phyloP scores from a whole-genome alignment of 2,113 vertebrate genomes.

The Tachycineta bicolor region DNA sequence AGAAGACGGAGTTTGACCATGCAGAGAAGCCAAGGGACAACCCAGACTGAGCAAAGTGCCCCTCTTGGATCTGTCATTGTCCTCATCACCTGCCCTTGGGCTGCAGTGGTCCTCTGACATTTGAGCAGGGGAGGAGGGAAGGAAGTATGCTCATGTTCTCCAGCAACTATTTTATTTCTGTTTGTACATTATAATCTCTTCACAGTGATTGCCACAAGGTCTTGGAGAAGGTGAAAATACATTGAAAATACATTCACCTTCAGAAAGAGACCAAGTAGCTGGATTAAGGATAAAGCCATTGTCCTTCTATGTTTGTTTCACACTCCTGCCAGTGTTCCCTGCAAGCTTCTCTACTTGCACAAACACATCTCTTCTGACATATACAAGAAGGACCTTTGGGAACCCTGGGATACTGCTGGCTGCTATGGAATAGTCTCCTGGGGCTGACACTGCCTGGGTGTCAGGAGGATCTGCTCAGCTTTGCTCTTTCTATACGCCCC shows the following conservation, averaged over 20 bases:
- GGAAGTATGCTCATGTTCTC: not conserved
- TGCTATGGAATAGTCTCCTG: not conserved
- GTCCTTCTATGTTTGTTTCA: not conserved
- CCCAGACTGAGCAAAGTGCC: not conserved
- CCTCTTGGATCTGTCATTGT: not conserved
- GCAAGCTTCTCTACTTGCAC: not conserved
- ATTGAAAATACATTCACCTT: not conserved
- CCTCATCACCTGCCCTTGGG: not conserved
- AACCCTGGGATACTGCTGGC: not conserved
- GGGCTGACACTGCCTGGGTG: not conserved
- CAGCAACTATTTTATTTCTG: not conserved
- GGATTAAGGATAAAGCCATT: not conserved
- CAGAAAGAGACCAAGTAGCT: not conserved
- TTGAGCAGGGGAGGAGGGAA: not conserved
- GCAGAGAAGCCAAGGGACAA: not conserved
- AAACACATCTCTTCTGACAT: not conserved
- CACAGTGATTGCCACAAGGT: not conserved
- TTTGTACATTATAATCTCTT: not conserved
- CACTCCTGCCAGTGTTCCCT: not conserved
- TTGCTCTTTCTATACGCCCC: not conserved
- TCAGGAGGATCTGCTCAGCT: not conserved
- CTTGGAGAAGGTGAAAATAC: not conserved
- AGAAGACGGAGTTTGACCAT: not conserved
- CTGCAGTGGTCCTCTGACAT: not conserved
- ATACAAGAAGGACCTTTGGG: fast-evolving